Evolutionary conservation across 2,888 invertebrate genomes (phyloP).

Genomic region (Julus scandinavius): DNA sequence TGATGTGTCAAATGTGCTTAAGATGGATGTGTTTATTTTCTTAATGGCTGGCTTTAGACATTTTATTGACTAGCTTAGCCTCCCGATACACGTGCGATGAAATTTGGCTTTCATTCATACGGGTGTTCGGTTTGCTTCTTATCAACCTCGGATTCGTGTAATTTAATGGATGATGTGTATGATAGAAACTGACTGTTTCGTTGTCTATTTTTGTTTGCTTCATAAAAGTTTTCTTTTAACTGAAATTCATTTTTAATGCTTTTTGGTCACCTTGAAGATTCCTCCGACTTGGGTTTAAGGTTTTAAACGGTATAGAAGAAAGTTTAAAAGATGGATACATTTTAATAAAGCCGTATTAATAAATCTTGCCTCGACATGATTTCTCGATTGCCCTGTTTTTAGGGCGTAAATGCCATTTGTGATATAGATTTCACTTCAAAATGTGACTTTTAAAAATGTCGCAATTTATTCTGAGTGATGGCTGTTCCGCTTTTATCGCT

Average conservation of each 20-base stretch:
- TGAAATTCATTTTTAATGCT: not conserved
- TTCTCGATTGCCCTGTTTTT: not conserved
- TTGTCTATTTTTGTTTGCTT: not conserved
- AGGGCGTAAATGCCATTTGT: not conserved
- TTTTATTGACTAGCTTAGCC: not conserved
- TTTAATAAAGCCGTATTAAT: not conserved
- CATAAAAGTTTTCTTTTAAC: not conserved
- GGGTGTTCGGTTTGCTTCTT: not conserved
- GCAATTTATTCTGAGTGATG: not conserved
- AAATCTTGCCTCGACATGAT: not conserved
- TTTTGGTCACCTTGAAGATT: not conserved
- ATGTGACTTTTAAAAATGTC: not conserved
- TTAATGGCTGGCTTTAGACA: not conserved
- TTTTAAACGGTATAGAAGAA: not conserved
- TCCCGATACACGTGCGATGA: not conserved
- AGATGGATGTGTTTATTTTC: slow-evolving; percentile 35
- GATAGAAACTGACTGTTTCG: not conserved
- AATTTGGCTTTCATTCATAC: not conserved
- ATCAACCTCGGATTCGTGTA: not conserved
- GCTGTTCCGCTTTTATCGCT: not conserved
- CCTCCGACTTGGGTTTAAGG: not conserved
- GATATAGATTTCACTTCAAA: not conserved
- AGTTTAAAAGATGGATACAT: not conserved
- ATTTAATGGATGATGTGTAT: not conserved
- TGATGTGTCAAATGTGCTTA: slow-evolving; percentile 5